A percentile compares a stretch with the other conserved stretches of the same genome.
Conservation (phyloP, 1,140 invertebrate species). For the Neodiprion fabricii region DNA sequence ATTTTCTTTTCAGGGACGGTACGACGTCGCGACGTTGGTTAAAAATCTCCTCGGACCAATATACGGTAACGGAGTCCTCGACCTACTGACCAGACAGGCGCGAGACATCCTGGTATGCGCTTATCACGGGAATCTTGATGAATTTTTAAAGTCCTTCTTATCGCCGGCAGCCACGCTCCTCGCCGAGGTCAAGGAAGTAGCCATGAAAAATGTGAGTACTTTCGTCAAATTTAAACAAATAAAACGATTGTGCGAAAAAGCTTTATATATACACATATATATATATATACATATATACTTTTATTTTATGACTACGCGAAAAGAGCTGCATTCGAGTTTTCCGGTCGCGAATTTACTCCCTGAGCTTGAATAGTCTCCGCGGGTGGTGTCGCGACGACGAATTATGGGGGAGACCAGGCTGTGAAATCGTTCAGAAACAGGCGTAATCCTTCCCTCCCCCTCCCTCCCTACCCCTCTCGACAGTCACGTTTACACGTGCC, state of each 20-base stretch:
- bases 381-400: too few species aligned
- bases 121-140: conserved; percentile 68
- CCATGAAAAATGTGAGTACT: conserved; percentile 53
- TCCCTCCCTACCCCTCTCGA: too few species aligned
- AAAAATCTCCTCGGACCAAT: conserved; percentile 69
- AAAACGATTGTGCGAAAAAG: conserved; percentile 7
- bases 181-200: conserved; percentile 53
- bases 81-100: conserved; percentile 70
- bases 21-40: conserved; percentile 65
- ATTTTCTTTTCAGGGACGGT: conserved; percentile 52
- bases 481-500: too few species aligned
- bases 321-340: too few species aligned
- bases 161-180: conserved; percentile 67
- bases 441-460: too few species aligned
- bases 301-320: too few species aligned
- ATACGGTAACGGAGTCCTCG: conserved; percentile 65
- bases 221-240: conserved; percentile 19
- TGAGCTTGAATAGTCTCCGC: too few species aligned
- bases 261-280: too few species aligned
- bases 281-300: too few species aligned
- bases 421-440: too few species aligned
- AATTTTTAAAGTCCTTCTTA: conserved; percentile 70
- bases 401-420: too few species aligned
- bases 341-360: too few species aligned
- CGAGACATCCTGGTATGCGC: conserved; percentile 71